A percentile compares a stretch with the other conserved stretches of the same genome.
Conservation (phyloP, 2,888 invertebrate genomes). For the Pycnomerus fuliginosus region DNA sequence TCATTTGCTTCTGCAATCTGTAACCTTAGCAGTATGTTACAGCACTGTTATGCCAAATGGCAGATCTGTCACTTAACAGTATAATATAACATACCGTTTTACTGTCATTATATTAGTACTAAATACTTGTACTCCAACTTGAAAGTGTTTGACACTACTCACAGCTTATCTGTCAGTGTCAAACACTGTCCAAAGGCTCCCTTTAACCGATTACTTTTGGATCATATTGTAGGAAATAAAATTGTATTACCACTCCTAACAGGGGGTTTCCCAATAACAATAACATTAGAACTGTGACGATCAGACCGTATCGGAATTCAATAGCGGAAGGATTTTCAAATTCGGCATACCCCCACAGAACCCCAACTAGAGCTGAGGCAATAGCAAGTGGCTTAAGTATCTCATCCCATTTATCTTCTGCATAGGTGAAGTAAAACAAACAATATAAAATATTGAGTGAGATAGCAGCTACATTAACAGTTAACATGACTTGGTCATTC, state of each 20-base stretch:
- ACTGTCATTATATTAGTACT: too few species aligned
- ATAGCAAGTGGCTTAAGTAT: slow-evolving; percentile 61
- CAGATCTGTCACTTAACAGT: too few species aligned
- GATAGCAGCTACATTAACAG: slow-evolving; percentile 75
- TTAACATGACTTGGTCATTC: slow-evolving; percentile 73
- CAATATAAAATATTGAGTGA: slow-evolving; percentile 68
- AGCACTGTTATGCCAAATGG: too few species aligned
- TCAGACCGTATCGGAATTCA: slow-evolving; percentile 69
- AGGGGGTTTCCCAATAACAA: slow-evolving; percentile 70
- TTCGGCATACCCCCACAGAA: slow-evolving; percentile 64
- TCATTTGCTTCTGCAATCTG: too few species aligned
- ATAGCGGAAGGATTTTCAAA: slow-evolving; percentile 65
- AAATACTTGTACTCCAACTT: too few species aligned
- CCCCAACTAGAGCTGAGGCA: slow-evolving; percentile 58
- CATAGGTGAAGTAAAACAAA: slow-evolving; percentile 65
- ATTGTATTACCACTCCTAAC: slow-evolving; percentile 62
- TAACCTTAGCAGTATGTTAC: too few species aligned
- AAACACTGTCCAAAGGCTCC: too few species aligned
- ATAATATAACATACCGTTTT: too few species aligned
- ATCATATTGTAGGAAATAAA: slow-evolving; percentile 23
- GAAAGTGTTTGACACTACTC: too few species aligned
- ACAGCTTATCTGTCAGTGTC: too few species aligned
- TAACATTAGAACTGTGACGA: slow-evolving; percentile 69
- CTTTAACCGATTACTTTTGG: too few species aligned
- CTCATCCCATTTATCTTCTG: slow-evolving; percentile 55